Evolutionary conservation across 2,113 vertebrate genomes (phyloP).

Genomic region (Cebus imitator): DNA sequence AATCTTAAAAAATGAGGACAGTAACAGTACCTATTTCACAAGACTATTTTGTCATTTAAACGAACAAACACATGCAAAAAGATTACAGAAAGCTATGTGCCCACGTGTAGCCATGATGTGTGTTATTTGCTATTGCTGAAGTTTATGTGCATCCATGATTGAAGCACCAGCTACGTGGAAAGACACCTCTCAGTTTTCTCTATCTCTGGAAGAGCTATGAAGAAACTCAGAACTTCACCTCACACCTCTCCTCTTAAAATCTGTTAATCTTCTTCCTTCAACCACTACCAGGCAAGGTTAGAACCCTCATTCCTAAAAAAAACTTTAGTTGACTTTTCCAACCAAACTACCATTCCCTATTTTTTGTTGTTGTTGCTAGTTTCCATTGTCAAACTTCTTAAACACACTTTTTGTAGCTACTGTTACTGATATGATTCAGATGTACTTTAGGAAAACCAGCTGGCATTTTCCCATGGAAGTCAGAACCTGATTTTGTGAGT

Average conservation of each 20-base stretch:
- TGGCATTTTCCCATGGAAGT: not conserved
- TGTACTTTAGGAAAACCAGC: conserved; percentile 15
- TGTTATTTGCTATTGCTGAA: not conserved
- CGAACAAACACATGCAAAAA: not conserved
- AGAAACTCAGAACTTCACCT: not conserved
- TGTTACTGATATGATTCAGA: not conserved
- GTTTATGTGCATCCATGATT: no score
- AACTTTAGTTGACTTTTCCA: not conserved
- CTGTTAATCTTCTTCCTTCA: not conserved
- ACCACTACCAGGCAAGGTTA: not conserved
- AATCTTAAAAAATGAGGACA: not conserved
- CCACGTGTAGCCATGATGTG: not conserved
- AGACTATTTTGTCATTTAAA: not conserved
- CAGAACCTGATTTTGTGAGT: not conserved
- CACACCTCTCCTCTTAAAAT: not conserved
- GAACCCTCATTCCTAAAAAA: not conserved
- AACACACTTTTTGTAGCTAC: not conserved
- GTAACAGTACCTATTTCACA: not conserved
- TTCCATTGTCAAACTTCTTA: not conserved
- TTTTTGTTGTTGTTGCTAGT: not conserved
- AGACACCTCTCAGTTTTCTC: not conserved
- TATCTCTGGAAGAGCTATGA: not conserved
- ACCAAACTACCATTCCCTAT: not conserved
- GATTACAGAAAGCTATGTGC: not conserved
- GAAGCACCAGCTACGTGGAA: not conserved